Percentiles rank a stretch among this genome's conserved stretches.
These are phyloP conservation scores for Kryphioiulus occultus DNA, from an alignment of 2,888 invertebrate species.

Conservation along the genomic window DNA sequence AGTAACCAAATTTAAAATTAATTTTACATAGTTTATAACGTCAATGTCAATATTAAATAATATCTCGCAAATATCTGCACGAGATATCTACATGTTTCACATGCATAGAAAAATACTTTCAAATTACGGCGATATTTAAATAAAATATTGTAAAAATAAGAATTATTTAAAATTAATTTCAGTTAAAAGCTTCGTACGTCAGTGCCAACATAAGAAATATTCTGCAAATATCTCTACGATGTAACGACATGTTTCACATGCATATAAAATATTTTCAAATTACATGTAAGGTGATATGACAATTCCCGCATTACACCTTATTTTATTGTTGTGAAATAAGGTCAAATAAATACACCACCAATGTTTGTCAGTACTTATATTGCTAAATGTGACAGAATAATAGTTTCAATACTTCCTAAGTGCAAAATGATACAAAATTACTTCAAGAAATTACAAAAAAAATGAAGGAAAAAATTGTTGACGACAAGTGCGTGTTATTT, in stretches of 20 bases:
- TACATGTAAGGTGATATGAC: too few species aligned
- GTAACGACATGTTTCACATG: background rate
- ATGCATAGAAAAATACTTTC: background rate
- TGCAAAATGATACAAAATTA: too few species aligned
- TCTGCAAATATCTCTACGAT: background rate
- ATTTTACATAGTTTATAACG: background rate
- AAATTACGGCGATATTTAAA: too few species aligned
- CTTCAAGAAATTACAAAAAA: too few species aligned
- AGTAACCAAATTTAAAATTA: background rate
- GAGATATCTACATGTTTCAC: background rate
- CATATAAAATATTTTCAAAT: background rate
- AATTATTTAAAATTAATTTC: background rate
- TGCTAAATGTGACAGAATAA: too few species aligned
- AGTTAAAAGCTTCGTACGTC: background rate
- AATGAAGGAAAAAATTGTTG: too few species aligned
- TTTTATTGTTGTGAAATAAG: too few species aligned
- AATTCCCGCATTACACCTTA: too few species aligned
- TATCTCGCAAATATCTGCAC: background rate
- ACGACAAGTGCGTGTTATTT: too few species aligned
- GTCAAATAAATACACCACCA: too few species aligned
- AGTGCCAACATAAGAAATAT: background rate
- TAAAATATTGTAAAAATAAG: background rate
- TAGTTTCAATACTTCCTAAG: too few species aligned
- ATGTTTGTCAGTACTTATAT: too few species aligned
- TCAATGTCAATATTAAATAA: background rate